phyloP scores from a whole-genome alignment of 2,888 invertebrate genomes.

The Drosophila kuntzei region DNA sequence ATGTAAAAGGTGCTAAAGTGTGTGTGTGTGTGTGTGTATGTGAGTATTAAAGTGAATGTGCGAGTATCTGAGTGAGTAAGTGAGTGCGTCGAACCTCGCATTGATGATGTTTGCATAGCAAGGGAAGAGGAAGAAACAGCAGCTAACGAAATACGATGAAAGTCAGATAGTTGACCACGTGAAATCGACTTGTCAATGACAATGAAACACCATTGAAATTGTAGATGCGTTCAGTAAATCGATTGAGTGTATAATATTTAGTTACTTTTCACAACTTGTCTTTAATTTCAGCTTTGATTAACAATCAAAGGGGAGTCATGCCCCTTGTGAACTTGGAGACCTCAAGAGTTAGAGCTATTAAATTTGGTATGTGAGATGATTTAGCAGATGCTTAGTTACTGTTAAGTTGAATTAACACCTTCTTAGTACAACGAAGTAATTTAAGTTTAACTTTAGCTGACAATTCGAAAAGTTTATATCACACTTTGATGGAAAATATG shows the following conservation, averaged over 20 bases:
- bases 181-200: constrained; percentile 16
- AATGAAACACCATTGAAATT: constrained; percentile 29
- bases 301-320: constrained; percentile 1
- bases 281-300: constrained; percentile 1
- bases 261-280: background rate
- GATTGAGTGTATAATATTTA: background rate
- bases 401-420: background rate
- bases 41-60: constrained; percentile 7
- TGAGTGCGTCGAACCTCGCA: constrained; percentile 19
- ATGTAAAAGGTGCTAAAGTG: constrained; percentile 61
- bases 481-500: too few relatives aligned
- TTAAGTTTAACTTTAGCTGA: too few relatives aligned
- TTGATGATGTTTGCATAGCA: constrained; percentile 13
- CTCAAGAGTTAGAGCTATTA: background rate
- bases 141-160: constrained; percentile 17
- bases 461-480: too few relatives aligned
- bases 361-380: constrained; percentile 1
- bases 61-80: constrained; percentile 1
- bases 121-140: background rate
- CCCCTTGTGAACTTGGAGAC: background rate
- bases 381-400: background rate
- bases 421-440: too few relatives aligned
- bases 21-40: constrained; percentile 2
- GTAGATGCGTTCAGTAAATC: background rate
- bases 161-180: constrained; percentile 18